Percentiles rank a stretch among this genome's conserved stretches.
phyloP scores from a whole-genome alignment of 2,113 vertebrate genomes.

The Panthera leo region DNA sequence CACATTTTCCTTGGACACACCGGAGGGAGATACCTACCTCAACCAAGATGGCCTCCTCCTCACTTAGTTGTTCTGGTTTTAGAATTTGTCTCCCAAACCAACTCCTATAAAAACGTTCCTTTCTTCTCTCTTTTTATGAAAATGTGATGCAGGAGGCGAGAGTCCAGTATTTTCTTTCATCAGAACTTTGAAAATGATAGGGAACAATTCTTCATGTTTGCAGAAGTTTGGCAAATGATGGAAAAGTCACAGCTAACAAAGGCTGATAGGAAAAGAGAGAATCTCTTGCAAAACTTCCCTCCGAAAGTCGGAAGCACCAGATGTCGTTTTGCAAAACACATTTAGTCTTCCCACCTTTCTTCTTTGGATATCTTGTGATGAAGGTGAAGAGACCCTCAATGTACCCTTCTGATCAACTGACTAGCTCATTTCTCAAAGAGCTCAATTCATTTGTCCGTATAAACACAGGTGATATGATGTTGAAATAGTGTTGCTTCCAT shows the following conservation, averaged over 20 bases:
- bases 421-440: neutral
- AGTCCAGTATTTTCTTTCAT: neutral
- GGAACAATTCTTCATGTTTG: neutral
- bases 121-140: neutral
- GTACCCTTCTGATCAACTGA: neutral
- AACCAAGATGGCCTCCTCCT: neutral
- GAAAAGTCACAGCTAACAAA: neutral
- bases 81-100: neutral
- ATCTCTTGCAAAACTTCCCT: neutral
- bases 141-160: neutral
- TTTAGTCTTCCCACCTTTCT: neutral
- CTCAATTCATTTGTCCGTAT: neutral
- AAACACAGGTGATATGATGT: neutral
- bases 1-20: neutral
- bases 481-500: conserved; percentile 5
- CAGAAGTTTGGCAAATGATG: neutral
- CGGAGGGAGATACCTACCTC: neutral
- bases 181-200: neutral
- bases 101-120: neutral
- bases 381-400: neutral
- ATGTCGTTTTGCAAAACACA: neutral
- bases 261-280: neutral
- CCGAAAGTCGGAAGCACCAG: neutral
- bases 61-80: neutral
- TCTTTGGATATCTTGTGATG: neutral